Conservation (phyloP, 2,113 vertebrate genomes). For the Calidris pugnax region DNA sequence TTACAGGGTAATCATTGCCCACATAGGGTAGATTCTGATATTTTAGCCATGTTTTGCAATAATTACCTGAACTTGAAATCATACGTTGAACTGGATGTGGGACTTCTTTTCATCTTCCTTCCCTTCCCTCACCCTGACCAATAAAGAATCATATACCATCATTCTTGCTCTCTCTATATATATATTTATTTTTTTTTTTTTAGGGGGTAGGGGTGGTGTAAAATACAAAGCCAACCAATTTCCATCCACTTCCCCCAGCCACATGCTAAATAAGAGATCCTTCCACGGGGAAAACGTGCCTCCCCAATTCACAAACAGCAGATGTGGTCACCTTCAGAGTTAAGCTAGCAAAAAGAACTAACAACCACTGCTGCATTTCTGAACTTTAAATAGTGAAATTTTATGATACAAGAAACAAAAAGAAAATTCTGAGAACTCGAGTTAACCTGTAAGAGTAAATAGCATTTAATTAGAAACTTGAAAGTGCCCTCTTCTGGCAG, state of each 20-base stretch:
- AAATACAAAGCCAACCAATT: neutral
- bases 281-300: neutral
- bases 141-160: neutral
- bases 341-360: neutral
- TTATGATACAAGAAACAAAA: neutral
- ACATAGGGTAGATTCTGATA: neutral
- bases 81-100: neutral
- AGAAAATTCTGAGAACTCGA: neutral
- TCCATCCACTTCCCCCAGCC: neutral
- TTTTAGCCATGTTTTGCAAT: neutral
- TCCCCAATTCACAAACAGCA: neutral
- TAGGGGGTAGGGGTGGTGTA: neutral
- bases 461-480: neutral
- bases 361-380: neutral
- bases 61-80: neutral
- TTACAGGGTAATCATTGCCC: neutral
- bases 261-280: neutral
- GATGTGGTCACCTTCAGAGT: neutral
- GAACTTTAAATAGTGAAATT: neutral
- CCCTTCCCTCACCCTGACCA: neutral
- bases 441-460: neutral
- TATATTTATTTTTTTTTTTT: neutral
- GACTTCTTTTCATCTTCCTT: neutral
- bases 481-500: conserved; percentile 61
- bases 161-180: neutral